Percentiles rank a stretch among this genome's conserved stretches.
Conservation (phyloP, 2,797 vertebrate genomes). For the Pyrocephalus nanus region DNA sequence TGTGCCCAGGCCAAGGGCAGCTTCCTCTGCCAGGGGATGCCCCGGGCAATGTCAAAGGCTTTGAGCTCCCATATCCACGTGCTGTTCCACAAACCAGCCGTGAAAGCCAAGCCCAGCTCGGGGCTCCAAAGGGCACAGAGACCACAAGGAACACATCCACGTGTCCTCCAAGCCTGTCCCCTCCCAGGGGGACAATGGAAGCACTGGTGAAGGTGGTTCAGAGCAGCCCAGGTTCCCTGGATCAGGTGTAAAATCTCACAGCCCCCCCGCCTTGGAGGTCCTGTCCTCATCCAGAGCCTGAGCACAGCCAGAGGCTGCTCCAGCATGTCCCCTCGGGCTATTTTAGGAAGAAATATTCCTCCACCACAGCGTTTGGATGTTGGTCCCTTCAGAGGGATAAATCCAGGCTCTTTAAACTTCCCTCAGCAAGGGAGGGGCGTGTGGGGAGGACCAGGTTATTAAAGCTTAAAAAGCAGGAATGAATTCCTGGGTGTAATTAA, state of each 20-base stretch:
- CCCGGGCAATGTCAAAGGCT: not conserved
- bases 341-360: not conserved
- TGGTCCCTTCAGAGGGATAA: not conserved
- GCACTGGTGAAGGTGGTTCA: not conserved
- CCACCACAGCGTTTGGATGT: not conserved
- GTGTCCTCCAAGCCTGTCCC: fast-evolving
- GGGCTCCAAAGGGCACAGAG: not conserved
- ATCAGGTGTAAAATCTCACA: fast-evolving
- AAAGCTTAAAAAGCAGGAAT: not conserved
- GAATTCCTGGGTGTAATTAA: slow-evolving; percentile 12
- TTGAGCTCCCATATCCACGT: not conserved
- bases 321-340: not conserved
- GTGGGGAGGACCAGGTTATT: not conserved
- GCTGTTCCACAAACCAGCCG: fast-evolving
- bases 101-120: not conserved
- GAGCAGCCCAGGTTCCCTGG: fast-evolving
- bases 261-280: not conserved
- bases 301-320: not conserved
- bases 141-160: fast-evolving
- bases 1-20: not conserved
- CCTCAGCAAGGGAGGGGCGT: not conserved
- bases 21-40: not conserved
- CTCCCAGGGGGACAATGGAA: fast-evolving
- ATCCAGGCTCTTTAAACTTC: not conserved
- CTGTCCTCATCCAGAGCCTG: not conserved